Evolutionary conservation across 2,888 invertebrate species (phyloP).

Genomic region (Eumacrocentrus americanus): DNA sequence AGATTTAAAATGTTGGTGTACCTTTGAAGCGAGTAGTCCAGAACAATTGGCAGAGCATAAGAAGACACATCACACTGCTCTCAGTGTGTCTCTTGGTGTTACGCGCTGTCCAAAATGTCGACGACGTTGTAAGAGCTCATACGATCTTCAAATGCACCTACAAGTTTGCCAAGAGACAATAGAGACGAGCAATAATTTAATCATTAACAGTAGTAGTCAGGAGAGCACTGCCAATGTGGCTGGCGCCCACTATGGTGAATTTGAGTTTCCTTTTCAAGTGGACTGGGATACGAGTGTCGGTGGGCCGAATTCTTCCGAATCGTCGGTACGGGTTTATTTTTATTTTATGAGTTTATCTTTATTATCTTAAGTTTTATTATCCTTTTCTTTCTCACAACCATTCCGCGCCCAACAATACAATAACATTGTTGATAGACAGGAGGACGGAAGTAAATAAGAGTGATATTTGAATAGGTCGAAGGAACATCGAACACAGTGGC

Average conservation of each 20-base stretch:
- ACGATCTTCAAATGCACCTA: slow-evolving; percentile 78
- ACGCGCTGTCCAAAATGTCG: slow-evolving; percentile 86
- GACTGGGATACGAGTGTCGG: slow-evolving; percentile 53
- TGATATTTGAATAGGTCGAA: slow-evolving; percentile 52
- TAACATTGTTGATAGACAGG: not conserved
- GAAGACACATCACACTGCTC: slow-evolving; percentile 56
- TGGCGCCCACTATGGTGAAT: slow-evolving; percentile 51
- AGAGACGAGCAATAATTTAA: slow-evolving; percentile 37
- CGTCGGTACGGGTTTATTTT: slow-evolving; percentile 50
- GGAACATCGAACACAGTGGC: slow-evolving; percentile 49
- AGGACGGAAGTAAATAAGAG: not conserved
- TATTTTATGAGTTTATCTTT: slow-evolving; percentile 31
- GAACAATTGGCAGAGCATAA: slow-evolving; percentile 55
- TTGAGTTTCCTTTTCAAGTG: slow-evolving; percentile 53
- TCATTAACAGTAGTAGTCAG: slow-evolving; percentile 45
- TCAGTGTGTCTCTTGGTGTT: slow-evolving; percentile 66
- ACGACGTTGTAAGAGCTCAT: slow-evolving; percentile 84
- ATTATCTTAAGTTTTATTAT: slow-evolving; percentile 17
- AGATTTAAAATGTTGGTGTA: slow-evolving; percentile 59
- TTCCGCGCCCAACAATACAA: not conserved
- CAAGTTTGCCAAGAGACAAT: slow-evolving; percentile 67
- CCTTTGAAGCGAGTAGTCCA: slow-evolving; percentile 53
- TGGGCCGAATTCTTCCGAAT: slow-evolving; percentile 53
- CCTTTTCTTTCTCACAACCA: slow-evolving; percentile 6
- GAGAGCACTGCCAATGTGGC: slow-evolving; percentile 41